phyloP scores from a whole-genome alignment of 2,113 vertebrate species.

The Ailurus styani region DNA sequence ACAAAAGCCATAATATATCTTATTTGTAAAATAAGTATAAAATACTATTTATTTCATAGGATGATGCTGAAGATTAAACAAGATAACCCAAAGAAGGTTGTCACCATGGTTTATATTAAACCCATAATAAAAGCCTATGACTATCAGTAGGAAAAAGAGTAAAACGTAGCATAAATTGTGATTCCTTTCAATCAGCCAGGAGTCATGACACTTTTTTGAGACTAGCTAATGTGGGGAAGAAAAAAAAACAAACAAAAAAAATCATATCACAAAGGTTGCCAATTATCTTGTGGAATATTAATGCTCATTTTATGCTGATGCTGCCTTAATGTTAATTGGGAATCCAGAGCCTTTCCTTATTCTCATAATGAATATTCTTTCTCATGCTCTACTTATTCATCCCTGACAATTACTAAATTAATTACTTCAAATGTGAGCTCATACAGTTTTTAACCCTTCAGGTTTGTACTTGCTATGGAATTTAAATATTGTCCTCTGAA shows the following conservation, averaged over 20 bases:
- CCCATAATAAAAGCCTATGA: background rate
- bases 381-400: slow-evolving; percentile 62
- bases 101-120: background rate
- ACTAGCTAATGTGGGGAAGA: background rate
- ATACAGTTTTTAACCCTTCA: slow-evolving; percentile 74
- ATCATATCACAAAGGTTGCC: slow-evolving; percentile 2
- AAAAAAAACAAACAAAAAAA: background rate
- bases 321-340: slow-evolving; percentile 81
- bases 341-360: slow-evolving; percentile 71
- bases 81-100: background rate
- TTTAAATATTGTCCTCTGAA: slow-evolving; percentile 67
- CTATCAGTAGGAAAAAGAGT: background rate
- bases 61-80: background rate
- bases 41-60: background rate
- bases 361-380: slow-evolving; percentile 76
- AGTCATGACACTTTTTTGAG: background rate
- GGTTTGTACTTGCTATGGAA: slow-evolving; percentile 42
- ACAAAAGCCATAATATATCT: background rate
- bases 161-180: background rate
- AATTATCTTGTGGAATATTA: slow-evolving; percentile 52
- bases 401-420: slow-evolving; percentile 80
- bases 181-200: background rate
- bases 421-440: slow-evolving; percentile 72
- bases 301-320: slow-evolving; percentile 78
- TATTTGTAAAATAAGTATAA: background rate